A percentile compares a stretch with the other conserved stretches of the same genome.
Evolutionary conservation across 1,140 invertebrate genomes (phyloP).

Genomic region (Lepidurus couesii): DNA sequence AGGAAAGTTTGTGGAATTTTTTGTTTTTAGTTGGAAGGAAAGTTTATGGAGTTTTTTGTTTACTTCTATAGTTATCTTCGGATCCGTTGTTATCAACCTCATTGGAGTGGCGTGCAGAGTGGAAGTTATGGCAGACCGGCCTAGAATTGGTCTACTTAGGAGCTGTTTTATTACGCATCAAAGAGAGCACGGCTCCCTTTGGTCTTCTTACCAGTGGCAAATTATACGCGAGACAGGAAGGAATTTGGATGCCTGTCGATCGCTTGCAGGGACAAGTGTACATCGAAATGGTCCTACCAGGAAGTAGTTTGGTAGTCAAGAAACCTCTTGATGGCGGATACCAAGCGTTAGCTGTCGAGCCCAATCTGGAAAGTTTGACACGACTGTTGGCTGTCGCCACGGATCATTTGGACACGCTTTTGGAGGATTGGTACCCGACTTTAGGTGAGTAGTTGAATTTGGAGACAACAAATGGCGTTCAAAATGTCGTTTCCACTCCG

Average conservation of each 20-base stretch:
- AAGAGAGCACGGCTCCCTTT: slow-evolving; percentile 65
- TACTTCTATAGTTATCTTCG: background rate
- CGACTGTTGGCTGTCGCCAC: slow-evolving; percentile 85
- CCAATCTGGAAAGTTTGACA: slow-evolving; percentile 67
- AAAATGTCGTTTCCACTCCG: slow-evolving; percentile 4
- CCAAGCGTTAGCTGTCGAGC: slow-evolving; percentile 61
- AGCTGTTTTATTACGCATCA: slow-evolving; percentile 70
- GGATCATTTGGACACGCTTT: slow-evolving; percentile 90
- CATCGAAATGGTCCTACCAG: slow-evolving; percentile 49
- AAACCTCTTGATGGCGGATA: slow-evolving; percentile 36
- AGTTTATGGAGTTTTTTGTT: background rate
- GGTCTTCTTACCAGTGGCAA: slow-evolving; percentile 40
- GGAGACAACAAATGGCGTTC: background rate
- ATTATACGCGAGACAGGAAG: slow-evolving; percentile 4
- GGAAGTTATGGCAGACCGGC: slow-evolving; percentile 94
- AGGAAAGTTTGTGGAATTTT: background rate
- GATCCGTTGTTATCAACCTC: slow-evolving; percentile 38
- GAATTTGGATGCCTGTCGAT: background rate
- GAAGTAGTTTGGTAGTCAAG: slow-evolving; percentile 36
- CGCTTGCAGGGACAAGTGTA: slow-evolving; percentile 7
- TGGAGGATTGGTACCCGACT: slow-evolving; percentile 98
- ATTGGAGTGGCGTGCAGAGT: slow-evolving; percentile 70
- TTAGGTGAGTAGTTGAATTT: slow-evolving; percentile 47
- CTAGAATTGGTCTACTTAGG: slow-evolving; percentile 77
- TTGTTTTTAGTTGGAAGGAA: background rate